Evolutionary conservation across 2,797 vertebrate genomes (phyloP), one percentile per base, ranked within the genome.

Genomic region (Erpetoichthys calabaricus): DNA sequence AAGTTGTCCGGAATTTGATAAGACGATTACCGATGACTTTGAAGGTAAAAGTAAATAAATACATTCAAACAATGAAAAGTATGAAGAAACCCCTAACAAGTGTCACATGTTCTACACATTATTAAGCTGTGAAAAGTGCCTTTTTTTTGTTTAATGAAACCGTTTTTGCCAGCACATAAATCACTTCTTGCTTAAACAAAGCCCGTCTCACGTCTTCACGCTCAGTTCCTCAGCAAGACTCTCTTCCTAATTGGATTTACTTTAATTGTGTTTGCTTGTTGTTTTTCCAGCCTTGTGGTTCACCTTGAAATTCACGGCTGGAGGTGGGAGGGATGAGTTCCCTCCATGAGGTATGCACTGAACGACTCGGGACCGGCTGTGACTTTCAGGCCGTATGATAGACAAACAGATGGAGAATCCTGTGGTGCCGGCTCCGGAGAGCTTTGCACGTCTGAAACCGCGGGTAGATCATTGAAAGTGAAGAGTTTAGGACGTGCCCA

Each of bases 91-190:
- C 25, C 25, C 25, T 25, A 25, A 25, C 25, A 1, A 25, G 25
- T 25, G 25, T 25, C 25, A 25, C 25, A 25, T 25, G 25, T 4
- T 58, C 56, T 45, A 55, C 10, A 62, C 57, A 53, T 8, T 57
- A 57, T 62, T 62, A 47, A 8, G 43, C 57, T 25, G 42, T 51
- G 5, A 6, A 51, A 45, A 54, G 25, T 25, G 25, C 25, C 25
- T 25, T 25, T 25, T 53, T 59, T 59, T 51, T 5, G 5, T 51
- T 54, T 53, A 53, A 54, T 59, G 45, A 53, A 53, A 51, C 9
- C 44, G 41, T 56, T 41, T n/a, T 56, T 55, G 54, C 53, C 57
- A 51, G 47, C 44, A 54, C 45, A 57, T 57, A 57, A 62, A 51
- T 59, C 53, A 56, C 47, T 5, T 49, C 42, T 6, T 42, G n/a